phyloP scores from a whole-genome alignment of 2,113 vertebrate species.

The Nothoprocta pentlandii region DNA sequence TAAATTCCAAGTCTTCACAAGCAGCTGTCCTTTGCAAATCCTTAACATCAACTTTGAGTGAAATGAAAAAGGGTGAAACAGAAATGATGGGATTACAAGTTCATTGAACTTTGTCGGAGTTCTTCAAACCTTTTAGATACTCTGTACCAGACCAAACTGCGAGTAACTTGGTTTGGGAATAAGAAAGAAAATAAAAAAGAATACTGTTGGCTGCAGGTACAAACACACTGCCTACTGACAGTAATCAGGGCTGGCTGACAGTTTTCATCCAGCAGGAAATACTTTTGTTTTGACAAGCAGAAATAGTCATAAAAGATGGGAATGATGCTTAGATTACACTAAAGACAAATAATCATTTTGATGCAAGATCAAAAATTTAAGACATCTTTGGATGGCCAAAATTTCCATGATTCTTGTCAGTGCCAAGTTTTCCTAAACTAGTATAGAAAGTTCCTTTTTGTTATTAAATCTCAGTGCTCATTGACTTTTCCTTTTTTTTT shows the following conservation, averaged over 20 bases:
- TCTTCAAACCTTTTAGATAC: too few relatives aligned
- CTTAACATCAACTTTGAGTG: neutral
- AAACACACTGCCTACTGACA: neutral
- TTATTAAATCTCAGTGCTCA: neutral
- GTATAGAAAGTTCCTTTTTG: neutral
- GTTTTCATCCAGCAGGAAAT: neutral
- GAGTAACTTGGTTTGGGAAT: neutral
- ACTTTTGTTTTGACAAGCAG: neutral
- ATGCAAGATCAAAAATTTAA: neutral
- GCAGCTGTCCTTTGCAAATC: neutral
- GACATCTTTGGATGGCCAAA: neutral
- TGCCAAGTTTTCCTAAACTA: neutral
- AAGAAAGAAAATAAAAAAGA: neutral
- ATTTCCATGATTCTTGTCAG: neutral
- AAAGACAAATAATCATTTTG: neutral
- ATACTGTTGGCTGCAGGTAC: neutral
- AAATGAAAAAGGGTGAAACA: neutral
- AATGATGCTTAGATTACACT: neutral
- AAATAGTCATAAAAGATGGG: neutral
- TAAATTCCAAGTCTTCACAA: neutral
- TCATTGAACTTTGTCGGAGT: too few relatives aligned
- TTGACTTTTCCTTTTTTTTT: neutral
- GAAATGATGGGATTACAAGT: neutral
- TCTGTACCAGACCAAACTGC: rapidly evolving
- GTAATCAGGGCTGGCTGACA: neutral